Percentiles rank a stretch among this genome's conserved stretches.
These are phyloP conservation scores for Scartelaos histophorus DNA, from an alignment of 2,113 vertebrate species.

Conservation along the genomic window DNA sequence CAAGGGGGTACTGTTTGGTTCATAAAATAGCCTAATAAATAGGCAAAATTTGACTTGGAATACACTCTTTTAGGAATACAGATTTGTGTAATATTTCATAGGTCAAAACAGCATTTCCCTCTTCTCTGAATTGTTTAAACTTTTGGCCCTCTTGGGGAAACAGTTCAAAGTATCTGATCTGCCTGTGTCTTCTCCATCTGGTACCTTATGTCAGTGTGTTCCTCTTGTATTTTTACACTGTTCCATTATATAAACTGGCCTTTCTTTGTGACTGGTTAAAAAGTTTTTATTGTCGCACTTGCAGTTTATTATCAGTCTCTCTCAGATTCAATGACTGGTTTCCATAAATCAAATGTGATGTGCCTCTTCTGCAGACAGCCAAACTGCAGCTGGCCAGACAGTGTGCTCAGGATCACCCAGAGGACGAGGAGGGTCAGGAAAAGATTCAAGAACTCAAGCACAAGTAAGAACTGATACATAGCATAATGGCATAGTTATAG, in stretches of 20 bases:
- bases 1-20: slow-evolving; percentile 44
- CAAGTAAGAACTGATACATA: slow-evolving; percentile 73
- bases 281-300: slow-evolving; percentile 36
- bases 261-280: slow-evolving; percentile 32
- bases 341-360: slow-evolving; percentile 58
- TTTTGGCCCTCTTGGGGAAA: background rate
- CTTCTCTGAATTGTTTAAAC: background rate
- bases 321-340: slow-evolving; percentile 43
- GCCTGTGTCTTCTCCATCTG: slow-evolving; percentile 28
- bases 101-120: background rate
- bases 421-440: slow-evolving; percentile 76
- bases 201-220: slow-evolving; percentile 25
- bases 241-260: slow-evolving; percentile 16
- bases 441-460: slow-evolving; percentile 83
- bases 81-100: background rate
- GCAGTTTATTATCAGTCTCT: slow-evolving; percentile 26
- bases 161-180: slow-evolving; percentile 6
- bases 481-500: background rate
- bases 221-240: slow-evolving; percentile 33
- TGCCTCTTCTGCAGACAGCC: slow-evolving; percentile 78
- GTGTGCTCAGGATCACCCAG: slow-evolving; percentile 82
- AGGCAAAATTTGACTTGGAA: background rate
- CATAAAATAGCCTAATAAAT: background rate
- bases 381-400: slow-evolving; percentile 87
- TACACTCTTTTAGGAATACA: background rate